Evolutionary conservation across 2,113 vertebrate genomes (phyloP), one percentile per base, ranked within the genome.

Genomic region (Gnathonemus longibarbis): DNA sequence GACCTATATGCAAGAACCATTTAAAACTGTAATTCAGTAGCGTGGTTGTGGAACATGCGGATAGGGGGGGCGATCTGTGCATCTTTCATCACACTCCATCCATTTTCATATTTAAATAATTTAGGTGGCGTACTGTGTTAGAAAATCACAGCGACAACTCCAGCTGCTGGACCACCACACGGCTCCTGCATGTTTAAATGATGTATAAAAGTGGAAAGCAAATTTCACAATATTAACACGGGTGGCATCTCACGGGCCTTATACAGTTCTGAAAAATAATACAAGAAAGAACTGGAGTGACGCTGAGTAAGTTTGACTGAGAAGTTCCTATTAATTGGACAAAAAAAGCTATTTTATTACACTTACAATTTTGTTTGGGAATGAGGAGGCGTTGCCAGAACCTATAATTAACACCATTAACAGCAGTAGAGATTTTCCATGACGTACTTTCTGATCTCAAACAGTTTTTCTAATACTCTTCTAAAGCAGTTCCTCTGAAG

Each of bases 281-380:
- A 39, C 35, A 35, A 42, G 4, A 19, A 77, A 39, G 35, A 80
- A 42, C 74, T 42, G 35, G 17, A 6, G 15, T 42, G 35, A 39
- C 17, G 35, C 19, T 80, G 74, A 42, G 35, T 31, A 19, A 80
- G 35, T 80, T 80, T 2, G 35, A 15, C 74, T 42, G 74, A 42
- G 35, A 42, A 15, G 15, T 80, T 42, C 11, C 5, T 42, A 42
- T 80, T 39, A 80, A 42, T 80, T 80, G n/a, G 35, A 39, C 31
- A 80, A 80, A 80, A 35, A 80, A 80, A 7, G 4, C 15, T 42
- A 80, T 80, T 80, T 80, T 80, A 80, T 80, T 80, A 80, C 74
- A 80, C 74, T 80, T 80, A 80, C 74, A 17, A 80, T 80, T 80
- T 80, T 80, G 74, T 80, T 80, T 39, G 74, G 74, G 74, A 80